These are phyloP conservation scores for Cecropterus lyciades DNA, from an alignment of 1,140 invertebrate species.

Conservation along the genomic window DNA sequence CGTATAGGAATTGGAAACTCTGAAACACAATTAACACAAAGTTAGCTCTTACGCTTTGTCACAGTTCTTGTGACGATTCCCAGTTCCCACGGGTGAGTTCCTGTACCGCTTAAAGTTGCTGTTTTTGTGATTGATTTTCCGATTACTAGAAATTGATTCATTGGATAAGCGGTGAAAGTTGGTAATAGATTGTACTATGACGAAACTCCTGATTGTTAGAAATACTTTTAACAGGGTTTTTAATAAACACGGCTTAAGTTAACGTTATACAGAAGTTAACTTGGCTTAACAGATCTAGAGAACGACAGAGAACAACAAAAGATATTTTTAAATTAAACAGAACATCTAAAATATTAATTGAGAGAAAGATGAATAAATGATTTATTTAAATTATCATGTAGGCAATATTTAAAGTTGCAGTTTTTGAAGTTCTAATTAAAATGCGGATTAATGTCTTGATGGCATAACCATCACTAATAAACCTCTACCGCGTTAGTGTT, in stretches of 20 bases:
- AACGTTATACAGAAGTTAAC: no score
- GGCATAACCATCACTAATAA: no score
- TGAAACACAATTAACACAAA: slow-evolving; percentile 50
- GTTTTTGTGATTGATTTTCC: slow-evolving; percentile 54
- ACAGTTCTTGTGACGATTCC: slow-evolving; percentile 46
- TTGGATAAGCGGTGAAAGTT: slow-evolving; percentile 46
- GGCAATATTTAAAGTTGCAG: no score
- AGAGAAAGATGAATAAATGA: no score
- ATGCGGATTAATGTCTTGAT: no score
- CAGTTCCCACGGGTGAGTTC: slow-evolving; percentile 51
- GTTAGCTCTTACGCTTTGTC: slow-evolving; percentile 50
- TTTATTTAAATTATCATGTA: no score
- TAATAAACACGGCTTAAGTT: background rate
- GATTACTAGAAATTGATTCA: slow-evolving; percentile 44
- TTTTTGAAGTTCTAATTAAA: no score
- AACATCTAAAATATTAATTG: no score
- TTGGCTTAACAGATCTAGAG: no score
- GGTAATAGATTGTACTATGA: slow-evolving; percentile 8
- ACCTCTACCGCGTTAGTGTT: no score
- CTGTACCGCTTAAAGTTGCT: slow-evolving; percentile 41
- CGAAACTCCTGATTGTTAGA: background rate
- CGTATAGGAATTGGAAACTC: slow-evolving; percentile 46
- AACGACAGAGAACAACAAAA: no score
- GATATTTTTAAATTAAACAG: no score
- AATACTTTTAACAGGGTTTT: slow-evolving; percentile 8